Evolutionary conservation across 64 coral and sea anemone genomes (phyloP).

Genomic region (Montipora sp.): DNA sequence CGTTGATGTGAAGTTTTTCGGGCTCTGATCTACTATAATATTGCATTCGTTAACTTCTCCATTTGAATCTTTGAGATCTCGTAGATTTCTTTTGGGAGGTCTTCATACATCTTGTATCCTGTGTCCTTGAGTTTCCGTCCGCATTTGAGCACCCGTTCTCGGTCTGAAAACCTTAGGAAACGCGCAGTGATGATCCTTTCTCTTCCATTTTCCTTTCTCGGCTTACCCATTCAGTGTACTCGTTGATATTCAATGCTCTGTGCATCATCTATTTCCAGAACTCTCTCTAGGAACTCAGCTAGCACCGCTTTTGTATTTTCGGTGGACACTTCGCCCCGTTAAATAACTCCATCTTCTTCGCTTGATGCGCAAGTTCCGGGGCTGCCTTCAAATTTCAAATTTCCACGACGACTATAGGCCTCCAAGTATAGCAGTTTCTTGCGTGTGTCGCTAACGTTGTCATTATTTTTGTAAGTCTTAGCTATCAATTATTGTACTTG

Average conservation of each 20-base stretch:
- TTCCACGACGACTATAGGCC: neutral
- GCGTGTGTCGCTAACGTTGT: neutral
- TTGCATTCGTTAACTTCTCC: neutral
- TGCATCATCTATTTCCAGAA: neutral
- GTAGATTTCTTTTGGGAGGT: neutral
- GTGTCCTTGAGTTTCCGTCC: neutral
- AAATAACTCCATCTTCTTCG: neutral
- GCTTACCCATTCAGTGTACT: neutral
- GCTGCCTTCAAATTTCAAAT: neutral
- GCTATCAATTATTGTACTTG: neutral
- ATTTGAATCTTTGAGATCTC: neutral
- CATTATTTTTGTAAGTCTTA: neutral
- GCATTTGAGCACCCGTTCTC: neutral
- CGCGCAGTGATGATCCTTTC: neutral
- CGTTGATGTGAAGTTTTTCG: neutral
- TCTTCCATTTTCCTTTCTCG: neutral
- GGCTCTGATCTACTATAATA: neutral
- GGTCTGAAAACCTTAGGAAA: neutral
- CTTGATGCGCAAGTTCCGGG: neutral
- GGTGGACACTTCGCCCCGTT: neutral
- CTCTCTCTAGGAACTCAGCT: neutral
- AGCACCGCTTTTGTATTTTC: neutral
- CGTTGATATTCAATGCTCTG: constrained; percentile 3
- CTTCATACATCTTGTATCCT: constrained; percentile 9
- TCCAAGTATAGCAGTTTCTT: neutral